Evolutionary conservation across 2,113 vertebrate species (phyloP).

Genomic region (Tonatia bakeri): DNA sequence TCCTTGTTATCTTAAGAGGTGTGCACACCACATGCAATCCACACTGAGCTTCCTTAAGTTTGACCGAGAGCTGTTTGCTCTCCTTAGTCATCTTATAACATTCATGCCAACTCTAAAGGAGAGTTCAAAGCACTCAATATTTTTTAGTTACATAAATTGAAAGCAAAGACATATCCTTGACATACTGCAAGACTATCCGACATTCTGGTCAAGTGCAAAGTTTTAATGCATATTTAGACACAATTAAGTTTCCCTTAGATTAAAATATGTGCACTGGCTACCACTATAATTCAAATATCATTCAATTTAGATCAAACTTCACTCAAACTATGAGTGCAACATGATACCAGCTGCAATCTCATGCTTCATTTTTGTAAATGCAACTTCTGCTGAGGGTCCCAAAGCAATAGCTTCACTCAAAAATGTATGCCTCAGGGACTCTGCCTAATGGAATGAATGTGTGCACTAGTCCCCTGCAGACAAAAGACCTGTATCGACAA

Average conservation of each 20-base stretch:
- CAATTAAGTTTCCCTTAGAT: conserved; percentile 9
- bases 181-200: background rate
- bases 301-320: background rate
- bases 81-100: background rate
- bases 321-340: background rate
- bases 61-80: background rate
- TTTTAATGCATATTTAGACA: background rate
- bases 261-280: background rate
- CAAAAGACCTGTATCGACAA: background rate
- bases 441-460: background rate
- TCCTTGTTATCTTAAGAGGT: background rate
- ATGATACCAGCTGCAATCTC: background rate
- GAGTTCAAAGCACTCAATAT: background rate
- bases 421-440: background rate
- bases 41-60: background rate
- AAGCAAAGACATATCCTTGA: background rate
- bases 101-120: background rate
- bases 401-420: background rate
- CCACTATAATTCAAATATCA: background rate
- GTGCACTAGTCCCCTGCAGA: background rate
- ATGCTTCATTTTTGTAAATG: background rate
- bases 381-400: background rate
- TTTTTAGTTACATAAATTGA: conserved; percentile 20
- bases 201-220: background rate
- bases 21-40: background rate